These are phyloP conservation scores for Peromyscus maniculatus DNA, from an alignment of 2,113 vertebrate species.

Conservation along the genomic window DNA sequence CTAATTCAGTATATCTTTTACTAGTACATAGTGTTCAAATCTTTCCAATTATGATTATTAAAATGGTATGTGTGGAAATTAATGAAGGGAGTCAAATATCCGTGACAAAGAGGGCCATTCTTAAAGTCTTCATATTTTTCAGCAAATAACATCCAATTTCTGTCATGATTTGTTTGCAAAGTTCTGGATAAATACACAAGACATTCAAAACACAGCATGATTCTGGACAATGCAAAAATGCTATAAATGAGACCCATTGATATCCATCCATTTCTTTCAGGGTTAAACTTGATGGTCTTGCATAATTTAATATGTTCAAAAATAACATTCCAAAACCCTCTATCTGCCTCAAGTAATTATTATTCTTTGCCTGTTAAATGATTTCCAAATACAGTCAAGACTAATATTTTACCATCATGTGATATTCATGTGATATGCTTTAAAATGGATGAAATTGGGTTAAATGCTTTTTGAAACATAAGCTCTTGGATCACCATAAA, in stretches of 20 bases:
- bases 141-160: background rate
- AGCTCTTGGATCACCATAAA: background rate
- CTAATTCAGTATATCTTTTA: background rate
- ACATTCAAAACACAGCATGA: background rate
- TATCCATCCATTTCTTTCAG: background rate
- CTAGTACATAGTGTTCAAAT: background rate
- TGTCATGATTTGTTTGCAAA: background rate
- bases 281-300: background rate
- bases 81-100: background rate
- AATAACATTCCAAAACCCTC: background rate
- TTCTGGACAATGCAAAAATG: background rate
- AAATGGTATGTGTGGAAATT: background rate
- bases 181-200: background rate
- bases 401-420: constrained; percentile 1
- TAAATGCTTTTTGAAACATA: background rate
- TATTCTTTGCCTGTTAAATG: background rate
- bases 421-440: background rate
- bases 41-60: constrained; percentile 15
- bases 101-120: background rate
- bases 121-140: background rate
- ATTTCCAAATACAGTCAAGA: background rate
- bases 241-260: background rate
- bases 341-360: background rate
- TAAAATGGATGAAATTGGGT: background rate
- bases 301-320: background rate